These are phyloP conservation scores for Eufriesea mexicana DNA, from an alignment of 1,140 invertebrate genomes.

Conservation along the genomic window DNA sequence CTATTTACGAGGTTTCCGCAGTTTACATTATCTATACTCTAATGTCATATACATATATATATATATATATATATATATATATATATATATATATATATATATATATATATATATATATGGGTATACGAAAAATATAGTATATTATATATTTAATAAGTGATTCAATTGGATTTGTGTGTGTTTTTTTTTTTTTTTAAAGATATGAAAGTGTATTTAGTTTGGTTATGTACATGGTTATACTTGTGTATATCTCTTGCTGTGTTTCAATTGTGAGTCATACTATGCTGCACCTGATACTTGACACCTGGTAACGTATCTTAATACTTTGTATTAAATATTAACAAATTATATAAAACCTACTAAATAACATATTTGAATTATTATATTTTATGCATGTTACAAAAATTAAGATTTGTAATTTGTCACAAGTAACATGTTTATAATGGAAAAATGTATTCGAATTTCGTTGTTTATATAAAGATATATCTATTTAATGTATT, in stretches of 20 bases:
- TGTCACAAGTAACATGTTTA: neutral
- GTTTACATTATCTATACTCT: slow-evolving; percentile 1
- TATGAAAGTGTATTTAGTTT: slow-evolving; percentile 8
- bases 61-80: neutral
- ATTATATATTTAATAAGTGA: neutral
- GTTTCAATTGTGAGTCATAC: slow-evolving; percentile 57
- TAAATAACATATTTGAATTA: neutral
- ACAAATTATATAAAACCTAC: neutral
- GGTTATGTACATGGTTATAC: slow-evolving; percentile 47
- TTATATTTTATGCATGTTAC: neutral
- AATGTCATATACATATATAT: neutral
- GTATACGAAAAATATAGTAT: neutral
- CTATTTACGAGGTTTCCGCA: slow-evolving; percentile 16
- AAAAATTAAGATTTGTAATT: neutral
- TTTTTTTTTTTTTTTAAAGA: neutral
- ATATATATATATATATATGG: neutral
- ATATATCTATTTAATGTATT: neutral
- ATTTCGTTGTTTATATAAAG: neutral
- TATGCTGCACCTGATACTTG: slow-evolving; percentile 52
- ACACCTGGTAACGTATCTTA: slow-evolving; percentile 37
- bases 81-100: neutral
- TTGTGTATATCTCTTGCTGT: slow-evolving; percentile 35
- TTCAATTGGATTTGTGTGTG: neutral
- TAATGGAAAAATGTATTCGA: neutral
- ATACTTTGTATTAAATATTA: neutral